Percentiles rank a stretch among this genome's conserved stretches.
phyloP scores from a whole-genome alignment of 1,140 invertebrate species.

The Harlomillsia oculata region DNA sequence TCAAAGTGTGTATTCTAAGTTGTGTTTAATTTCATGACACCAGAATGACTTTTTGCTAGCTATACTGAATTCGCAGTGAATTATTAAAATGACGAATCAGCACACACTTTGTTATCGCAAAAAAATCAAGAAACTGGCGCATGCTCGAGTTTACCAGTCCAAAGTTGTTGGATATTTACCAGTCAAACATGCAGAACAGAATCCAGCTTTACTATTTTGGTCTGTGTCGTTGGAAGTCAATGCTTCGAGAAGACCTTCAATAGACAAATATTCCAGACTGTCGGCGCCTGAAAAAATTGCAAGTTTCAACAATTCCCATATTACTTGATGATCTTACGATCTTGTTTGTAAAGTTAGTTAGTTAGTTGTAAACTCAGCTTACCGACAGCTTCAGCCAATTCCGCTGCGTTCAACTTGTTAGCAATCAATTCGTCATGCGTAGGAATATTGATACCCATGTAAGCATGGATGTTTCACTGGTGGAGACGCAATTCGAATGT shows the following conservation, averaged over 20 bases:
- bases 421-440: constrained; percentile 91
- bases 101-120: too few species aligned
- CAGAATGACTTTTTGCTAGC: too few species aligned
- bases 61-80: too few species aligned
- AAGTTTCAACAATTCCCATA: too few species aligned
- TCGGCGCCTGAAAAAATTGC: constrained; percentile 62
- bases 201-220: constrained; percentile 52
- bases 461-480: constrained; percentile 93
- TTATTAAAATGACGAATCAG: too few species aligned
- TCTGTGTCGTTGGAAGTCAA: constrained; percentile 67
- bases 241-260: constrained; percentile 80
- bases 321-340: too few species aligned
- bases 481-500: constrained; percentile 93
- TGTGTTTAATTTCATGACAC: too few species aligned
- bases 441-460: constrained; percentile 99
- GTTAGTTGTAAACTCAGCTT: constrained; percentile 8
- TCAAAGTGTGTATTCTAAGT: too few species aligned
- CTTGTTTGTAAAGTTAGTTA: too few species aligned
- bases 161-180: constrained; percentile 68
- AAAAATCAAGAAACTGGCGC: too few species aligned
- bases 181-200: constrained; percentile 73
- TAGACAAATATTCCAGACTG: constrained; percentile 83
- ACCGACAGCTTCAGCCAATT: constrained; percentile 78
- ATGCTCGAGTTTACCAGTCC: too few species aligned
- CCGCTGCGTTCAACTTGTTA: constrained; percentile 66